phyloP scores from a whole-genome alignment of 2,113 vertebrate genomes.

The Psettodes erumei region DNA sequence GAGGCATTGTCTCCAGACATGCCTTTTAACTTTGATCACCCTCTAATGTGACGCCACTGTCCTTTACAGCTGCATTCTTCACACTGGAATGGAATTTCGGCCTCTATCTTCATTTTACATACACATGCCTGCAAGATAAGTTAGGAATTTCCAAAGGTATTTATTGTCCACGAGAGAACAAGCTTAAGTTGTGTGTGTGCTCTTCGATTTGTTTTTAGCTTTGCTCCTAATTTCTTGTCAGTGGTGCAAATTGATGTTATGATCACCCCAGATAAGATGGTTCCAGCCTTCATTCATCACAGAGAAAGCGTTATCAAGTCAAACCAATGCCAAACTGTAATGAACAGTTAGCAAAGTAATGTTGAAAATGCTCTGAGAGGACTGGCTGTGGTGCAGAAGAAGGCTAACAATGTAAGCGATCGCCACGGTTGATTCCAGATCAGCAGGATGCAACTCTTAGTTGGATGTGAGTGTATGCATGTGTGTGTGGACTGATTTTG shows the following conservation, averaged over 20 bases:
- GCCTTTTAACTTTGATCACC: conserved; percentile 61
- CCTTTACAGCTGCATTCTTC: conserved; percentile 59
- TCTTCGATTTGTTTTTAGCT: conserved; percentile 37
- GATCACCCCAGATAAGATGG: conserved; percentile 53
- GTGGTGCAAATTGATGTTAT: conserved; percentile 63
- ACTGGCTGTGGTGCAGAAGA: conserved; percentile 1
- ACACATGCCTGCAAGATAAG: conserved; percentile 71
- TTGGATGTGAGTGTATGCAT: background rate
- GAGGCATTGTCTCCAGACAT: conserved; percentile 42
- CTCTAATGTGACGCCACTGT: conserved; percentile 41
- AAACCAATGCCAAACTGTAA: conserved; percentile 5
- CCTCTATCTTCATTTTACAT: conserved; percentile 64
- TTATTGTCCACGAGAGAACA: conserved; percentile 61
- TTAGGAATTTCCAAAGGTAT: conserved; percentile 69
- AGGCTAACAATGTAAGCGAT: conserved; percentile 23
- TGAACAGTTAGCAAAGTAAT: conserved; percentile 37
- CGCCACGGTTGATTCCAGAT: conserved; percentile 4
- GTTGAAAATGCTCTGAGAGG: conserved; percentile 4
- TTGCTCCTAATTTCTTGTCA: conserved; percentile 57
- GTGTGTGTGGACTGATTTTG: too few species aligned
- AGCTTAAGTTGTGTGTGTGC: conserved; percentile 15
- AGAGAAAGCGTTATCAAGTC: conserved; percentile 21
- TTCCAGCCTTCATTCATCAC: conserved; percentile 53
- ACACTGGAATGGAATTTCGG: conserved; percentile 50
- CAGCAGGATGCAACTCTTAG: conserved; percentile 6